phyloP scores from a whole-genome alignment of 2,888 invertebrate species.

The Harpalus rubripes region DNA sequence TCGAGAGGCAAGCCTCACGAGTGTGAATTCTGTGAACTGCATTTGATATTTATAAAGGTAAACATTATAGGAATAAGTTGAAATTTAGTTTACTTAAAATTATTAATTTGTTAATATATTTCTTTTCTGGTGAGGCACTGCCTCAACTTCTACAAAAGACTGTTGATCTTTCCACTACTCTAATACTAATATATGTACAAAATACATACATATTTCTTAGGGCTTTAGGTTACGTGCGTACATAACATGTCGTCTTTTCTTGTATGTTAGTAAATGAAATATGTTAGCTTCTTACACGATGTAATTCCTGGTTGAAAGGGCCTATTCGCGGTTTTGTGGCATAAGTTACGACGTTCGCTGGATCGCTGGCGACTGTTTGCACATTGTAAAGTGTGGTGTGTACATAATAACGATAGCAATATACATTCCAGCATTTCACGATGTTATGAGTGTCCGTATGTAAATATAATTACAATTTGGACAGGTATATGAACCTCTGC shows the following conservation, averaged over 20 bases:
- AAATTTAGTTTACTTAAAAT: too few species aligned
- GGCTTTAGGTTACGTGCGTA: too few species aligned
- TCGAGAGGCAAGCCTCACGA: too few species aligned
- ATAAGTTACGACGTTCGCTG: constrained; percentile 41
- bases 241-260: not conserved
- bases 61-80: too few species aligned
- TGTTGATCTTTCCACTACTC: too few species aligned
- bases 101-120: too few species aligned
- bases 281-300: not conserved
- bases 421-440: constrained; percentile 64
- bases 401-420: constrained; percentile 62
- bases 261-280: not conserved
- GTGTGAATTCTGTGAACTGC: too few species aligned
- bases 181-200: too few species aligned
- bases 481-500: constrained; percentile 63
- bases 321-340: not conserved
- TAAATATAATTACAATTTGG: constrained; percentile 67
- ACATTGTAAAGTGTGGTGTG: constrained; percentile 59
- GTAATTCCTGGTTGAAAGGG: not conserved
- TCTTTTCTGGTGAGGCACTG: too few species aligned
- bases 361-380: constrained; percentile 58
- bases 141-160: too few species aligned
- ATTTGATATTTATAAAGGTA: too few species aligned
- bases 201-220: too few species aligned
- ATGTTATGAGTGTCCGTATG: constrained; percentile 65